A percentile compares a stretch with the other conserved stretches of the same genome.
phyloP scores from a whole-genome alignment of 2,797 vertebrate genomes.

The Lagorchestes hirsutus region DNA sequence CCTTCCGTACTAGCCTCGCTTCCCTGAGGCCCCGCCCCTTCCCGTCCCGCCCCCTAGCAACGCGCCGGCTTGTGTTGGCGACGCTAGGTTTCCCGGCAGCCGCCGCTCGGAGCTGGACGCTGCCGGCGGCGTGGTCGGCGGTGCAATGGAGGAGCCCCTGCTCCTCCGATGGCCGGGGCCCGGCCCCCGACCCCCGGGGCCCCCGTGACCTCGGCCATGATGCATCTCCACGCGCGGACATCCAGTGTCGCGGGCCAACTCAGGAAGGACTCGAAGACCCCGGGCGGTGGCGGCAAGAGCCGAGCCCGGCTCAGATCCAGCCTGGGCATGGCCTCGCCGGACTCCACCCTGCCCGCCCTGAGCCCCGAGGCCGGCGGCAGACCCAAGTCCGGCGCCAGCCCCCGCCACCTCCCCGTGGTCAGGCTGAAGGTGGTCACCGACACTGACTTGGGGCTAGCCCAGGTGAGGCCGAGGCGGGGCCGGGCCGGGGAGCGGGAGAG shows the following conservation, averaged over 20 bases:
- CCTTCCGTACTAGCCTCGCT: slow-evolving; percentile 27
- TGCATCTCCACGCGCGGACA: background rate
- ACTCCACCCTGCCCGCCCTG: background rate
- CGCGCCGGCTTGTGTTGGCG: slow-evolving; percentile 51
- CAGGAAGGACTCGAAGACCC: background rate
- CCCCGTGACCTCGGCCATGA: background rate
- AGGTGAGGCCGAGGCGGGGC: too few relatives aligned
- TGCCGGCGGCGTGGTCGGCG: fast-evolving
- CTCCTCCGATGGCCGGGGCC: slow-evolving; percentile 8
- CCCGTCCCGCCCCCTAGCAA: slow-evolving; percentile 70
- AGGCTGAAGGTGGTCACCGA: slow-evolving; percentile 36
- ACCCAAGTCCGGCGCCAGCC: background rate
- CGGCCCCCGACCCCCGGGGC: background rate
- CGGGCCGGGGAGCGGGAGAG: background rate
- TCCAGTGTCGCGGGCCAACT: background rate
- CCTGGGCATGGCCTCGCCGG: background rate
- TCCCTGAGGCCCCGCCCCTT: fast-evolving
- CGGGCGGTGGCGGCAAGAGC: background rate
- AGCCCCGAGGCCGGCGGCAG: background rate
- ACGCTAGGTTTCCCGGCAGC: fast-evolving
- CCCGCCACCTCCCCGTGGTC: slow-evolving; percentile 42
- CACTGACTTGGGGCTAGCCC: background rate
- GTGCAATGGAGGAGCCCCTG: background rate
- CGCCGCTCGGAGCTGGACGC: fast-evolving
- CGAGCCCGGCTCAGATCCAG: background rate